phyloP scores from a whole-genome alignment of 1,140 invertebrate genomes.

The Babylonia areolata region DNA sequence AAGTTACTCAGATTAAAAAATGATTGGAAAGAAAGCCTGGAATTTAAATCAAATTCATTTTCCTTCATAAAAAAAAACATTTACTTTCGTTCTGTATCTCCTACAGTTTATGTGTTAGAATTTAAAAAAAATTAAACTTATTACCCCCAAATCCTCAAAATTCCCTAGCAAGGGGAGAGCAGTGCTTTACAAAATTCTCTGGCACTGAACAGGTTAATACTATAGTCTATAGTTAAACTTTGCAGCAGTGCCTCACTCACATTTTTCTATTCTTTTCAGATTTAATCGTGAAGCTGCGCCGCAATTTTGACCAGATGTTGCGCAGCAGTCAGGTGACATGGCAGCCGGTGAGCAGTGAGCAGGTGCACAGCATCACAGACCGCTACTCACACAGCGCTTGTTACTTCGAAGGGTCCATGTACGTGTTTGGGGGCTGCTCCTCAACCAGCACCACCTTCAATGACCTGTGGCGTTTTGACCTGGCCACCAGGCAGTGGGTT shows the following conservation, averaged over 20 bases:
- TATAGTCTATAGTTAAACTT: too few species aligned
- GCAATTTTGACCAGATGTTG: conserved; percentile 29
- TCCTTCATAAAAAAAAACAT: too few species aligned
- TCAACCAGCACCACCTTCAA: conserved; percentile 96
- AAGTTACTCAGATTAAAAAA: too few species aligned
- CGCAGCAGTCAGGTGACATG: conserved; percentile 31
- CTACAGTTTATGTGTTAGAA: too few species aligned
- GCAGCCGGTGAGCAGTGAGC: not conserved
- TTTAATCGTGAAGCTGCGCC: not conserved
- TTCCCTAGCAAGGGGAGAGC: too few species aligned
- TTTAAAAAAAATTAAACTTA: too few species aligned
- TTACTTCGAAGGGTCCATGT: conserved; percentile 84
- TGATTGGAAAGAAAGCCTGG: too few species aligned
- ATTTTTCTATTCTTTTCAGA: conserved; percentile 16
- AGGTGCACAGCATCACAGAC: conserved; percentile 85
- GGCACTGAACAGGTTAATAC: too few species aligned
- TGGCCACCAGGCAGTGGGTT: conserved; percentile 88
- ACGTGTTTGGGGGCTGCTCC: conserved; percentile 97
- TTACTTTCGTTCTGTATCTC: too few species aligned
- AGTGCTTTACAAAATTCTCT: too few species aligned
- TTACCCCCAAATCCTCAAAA: too few species aligned
- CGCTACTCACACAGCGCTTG: conserved; percentile 94
- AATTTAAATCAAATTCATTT: too few species aligned
- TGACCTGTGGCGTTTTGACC: conserved; percentile 95
- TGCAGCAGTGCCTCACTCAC: not conserved